These are phyloP conservation scores for Elgaria multicarinata DNA, from an alignment of 2,113 vertebrate species.

Conservation along the genomic window DNA sequence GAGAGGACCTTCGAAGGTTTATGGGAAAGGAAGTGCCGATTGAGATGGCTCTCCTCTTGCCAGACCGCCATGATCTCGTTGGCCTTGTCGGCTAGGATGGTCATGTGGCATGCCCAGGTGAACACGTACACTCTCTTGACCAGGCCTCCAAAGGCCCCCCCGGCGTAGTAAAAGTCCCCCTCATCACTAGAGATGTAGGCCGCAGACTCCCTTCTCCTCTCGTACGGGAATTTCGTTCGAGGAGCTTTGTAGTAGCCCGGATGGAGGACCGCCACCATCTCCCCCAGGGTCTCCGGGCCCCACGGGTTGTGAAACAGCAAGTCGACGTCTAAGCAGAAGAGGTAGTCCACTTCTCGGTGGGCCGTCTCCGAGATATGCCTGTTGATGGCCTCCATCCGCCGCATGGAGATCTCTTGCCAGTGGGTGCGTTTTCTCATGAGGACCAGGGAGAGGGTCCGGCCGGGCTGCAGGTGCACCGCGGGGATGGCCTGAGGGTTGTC, in stretches of 20 bases:
- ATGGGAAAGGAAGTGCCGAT: slow-evolving; percentile 75
- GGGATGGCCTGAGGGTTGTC: slow-evolving; percentile 67
- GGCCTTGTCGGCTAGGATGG: slow-evolving; percentile 76
- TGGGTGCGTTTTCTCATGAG: slow-evolving; percentile 12
- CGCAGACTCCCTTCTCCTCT: slow-evolving; percentile 71
- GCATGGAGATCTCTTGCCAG: slow-evolving; percentile 81
- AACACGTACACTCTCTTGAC: slow-evolving; percentile 67
- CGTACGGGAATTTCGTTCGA: slow-evolving; percentile 71
- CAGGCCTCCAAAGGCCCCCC: slow-evolving; percentile 76
- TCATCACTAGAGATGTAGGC: slow-evolving; percentile 70
- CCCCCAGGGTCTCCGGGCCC: slow-evolving; percentile 78
- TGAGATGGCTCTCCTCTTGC: slow-evolving; percentile 86
- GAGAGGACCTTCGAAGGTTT: slow-evolving; percentile 83
- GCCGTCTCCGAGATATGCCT: slow-evolving; percentile 57
- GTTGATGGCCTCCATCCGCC: slow-evolving; percentile 78
- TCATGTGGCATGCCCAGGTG: slow-evolving; percentile 70
- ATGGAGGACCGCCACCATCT: slow-evolving; percentile 76
- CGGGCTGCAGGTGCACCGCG: neutral
- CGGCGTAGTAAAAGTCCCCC: slow-evolving; percentile 83
- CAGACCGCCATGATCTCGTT: slow-evolving; percentile 75
- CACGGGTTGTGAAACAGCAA: slow-evolving; percentile 72
- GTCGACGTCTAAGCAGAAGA: slow-evolving; percentile 82
- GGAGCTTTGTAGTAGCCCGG: slow-evolving; percentile 70
- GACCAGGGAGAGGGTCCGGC: neutral
- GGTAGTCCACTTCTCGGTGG: slow-evolving; percentile 49